phyloP scores from a whole-genome alignment of 2,888 invertebrate species.

The Dryadula phaetusa region DNA sequence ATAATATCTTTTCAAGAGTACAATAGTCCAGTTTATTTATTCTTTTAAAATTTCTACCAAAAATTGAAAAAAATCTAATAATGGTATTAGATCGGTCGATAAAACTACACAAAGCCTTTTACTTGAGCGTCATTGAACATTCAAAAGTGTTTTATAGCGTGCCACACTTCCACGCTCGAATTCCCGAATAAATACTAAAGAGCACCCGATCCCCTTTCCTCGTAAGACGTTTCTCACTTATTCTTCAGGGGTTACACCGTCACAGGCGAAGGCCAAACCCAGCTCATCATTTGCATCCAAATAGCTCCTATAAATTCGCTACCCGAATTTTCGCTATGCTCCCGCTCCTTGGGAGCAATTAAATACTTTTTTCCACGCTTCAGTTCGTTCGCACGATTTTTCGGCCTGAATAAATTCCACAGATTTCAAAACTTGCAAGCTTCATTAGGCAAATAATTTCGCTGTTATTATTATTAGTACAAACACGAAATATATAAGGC shows the following conservation, averaged over 20 bases:
- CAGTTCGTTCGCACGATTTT: slow-evolving; percentile 65
- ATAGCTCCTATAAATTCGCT: slow-evolving; percentile 83
- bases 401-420: slow-evolving; percentile 73
- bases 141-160: slow-evolving; percentile 51
- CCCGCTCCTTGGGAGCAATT: slow-evolving; percentile 81
- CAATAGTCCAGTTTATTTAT: not conserved
- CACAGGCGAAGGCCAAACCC: slow-evolving; percentile 68
- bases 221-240: slow-evolving; percentile 80
- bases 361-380: slow-evolving; percentile 76
- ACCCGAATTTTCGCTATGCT: slow-evolving; percentile 82
- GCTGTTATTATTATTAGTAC: slow-evolving; percentile 44
- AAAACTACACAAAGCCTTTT: slow-evolving; percentile 42
- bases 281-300: slow-evolving; percentile 84
- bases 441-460: slow-evolving; percentile 74
- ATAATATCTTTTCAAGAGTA: too few relatives aligned
- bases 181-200: slow-evolving; percentile 73
- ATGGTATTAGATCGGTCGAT: slow-evolving; percentile 17
- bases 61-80: not conserved
- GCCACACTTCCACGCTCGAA: slow-evolving; percentile 55
- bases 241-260: slow-evolving; percentile 77
- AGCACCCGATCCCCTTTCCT: slow-evolving; percentile 70
- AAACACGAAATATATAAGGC: not conserved
- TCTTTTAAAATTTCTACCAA: not conserved
- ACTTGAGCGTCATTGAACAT: slow-evolving; percentile 48
- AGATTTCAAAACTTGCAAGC: slow-evolving; percentile 70